These are phyloP conservation scores for Drosophila tani DNA, from an alignment of 1,140 invertebrate species.

Conservation along the genomic window DNA sequence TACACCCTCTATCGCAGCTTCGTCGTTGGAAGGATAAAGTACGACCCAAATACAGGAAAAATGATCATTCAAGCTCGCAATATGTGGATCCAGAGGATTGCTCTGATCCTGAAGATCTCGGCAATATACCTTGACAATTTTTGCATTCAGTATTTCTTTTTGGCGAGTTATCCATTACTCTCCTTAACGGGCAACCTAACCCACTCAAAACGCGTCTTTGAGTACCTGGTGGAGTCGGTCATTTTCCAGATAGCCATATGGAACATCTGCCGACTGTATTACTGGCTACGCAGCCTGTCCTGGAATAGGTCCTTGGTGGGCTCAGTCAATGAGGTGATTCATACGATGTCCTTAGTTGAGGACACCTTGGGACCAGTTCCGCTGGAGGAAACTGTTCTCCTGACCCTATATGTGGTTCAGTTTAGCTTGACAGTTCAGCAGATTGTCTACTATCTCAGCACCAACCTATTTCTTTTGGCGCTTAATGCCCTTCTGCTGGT, in stretches of 20 bases:
- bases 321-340: slow-evolving; percentile 13
- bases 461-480: rapidly evolving
- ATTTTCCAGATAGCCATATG: background rate
- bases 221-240: background rate
- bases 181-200: too few relatives aligned
- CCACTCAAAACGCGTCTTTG: too few relatives aligned
- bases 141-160: rapidly evolving
- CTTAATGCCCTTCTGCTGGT: slow-evolving; percentile 1
- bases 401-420: background rate
- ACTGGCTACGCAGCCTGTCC: slow-evolving; percentile 3
- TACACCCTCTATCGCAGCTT: slow-evolving; percentile 9
- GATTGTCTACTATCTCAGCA: background rate
- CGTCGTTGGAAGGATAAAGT: background rate
- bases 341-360: background rate
- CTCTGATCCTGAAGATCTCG: background rate
- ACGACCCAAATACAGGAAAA: background rate
- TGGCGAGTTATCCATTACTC: background rate
- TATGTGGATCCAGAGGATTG: background rate
- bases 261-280: background rate
- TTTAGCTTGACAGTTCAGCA: background rate
- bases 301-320: slow-evolving; percentile 10
- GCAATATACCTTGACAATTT: background rate
- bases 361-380: background rate
- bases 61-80: background rate
- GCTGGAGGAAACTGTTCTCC: background rate